Evolutionary conservation across 2,888 invertebrate genomes (phyloP).

Genomic region (Noctua fimbriata): DNA sequence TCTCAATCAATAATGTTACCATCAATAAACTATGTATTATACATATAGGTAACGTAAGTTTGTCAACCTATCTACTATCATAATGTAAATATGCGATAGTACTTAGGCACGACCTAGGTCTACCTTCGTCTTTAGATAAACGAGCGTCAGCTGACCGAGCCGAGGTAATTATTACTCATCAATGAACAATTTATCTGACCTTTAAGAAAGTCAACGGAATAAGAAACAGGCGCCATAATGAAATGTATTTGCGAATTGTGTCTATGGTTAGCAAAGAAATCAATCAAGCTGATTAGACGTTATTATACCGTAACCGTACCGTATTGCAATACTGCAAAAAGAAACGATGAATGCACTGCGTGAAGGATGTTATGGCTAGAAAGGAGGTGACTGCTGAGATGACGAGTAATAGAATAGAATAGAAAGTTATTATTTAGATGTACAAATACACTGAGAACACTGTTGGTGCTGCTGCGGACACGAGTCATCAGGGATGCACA

Average conservation of each 20-base stretch:
- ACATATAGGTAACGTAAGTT: not conserved
- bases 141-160: not conserved
- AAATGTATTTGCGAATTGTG: not conserved
- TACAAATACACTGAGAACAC: no score
- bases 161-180: constrained; percentile 26
- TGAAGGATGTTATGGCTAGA: no score
- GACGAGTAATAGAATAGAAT: no score
- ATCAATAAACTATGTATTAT: no score
- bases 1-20: no score
- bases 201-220: constrained; percentile 10
- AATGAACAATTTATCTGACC: constrained; percentile 11
- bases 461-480: no score
- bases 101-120: not conserved
- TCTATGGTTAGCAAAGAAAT: not conserved
- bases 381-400: no score
- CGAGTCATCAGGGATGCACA: no score
- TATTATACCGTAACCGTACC: no score
- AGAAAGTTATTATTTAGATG: no score
- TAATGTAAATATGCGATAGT: not conserved
- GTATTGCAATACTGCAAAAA: no score
- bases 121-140: constrained; percentile 10
- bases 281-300: not conserved
- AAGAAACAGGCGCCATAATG: not conserved
- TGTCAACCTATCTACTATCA: not conserved
- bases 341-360: no score